Conservation (phyloP, 2,888 invertebrate species). For the Parnassius smintheus region DNA sequence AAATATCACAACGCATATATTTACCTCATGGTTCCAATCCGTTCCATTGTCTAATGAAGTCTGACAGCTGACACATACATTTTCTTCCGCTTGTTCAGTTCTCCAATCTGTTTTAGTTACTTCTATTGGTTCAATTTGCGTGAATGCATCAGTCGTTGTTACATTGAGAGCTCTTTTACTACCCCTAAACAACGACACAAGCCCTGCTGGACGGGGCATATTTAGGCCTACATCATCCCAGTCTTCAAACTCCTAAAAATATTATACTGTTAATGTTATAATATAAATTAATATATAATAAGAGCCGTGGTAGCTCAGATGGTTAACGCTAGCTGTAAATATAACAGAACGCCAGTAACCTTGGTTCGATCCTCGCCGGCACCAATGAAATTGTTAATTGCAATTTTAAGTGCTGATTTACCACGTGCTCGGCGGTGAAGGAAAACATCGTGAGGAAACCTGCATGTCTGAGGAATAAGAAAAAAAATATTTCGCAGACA, state of each 20-base stretch:
- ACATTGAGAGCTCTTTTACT: slow-evolving; percentile 54
- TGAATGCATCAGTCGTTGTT: slow-evolving; percentile 65
- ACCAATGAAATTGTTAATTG: too few relatives aligned
- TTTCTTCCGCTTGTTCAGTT: slow-evolving; percentile 69
- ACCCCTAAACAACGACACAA: slow-evolving; percentile 86
- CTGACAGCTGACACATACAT: slow-evolving; percentile 70
- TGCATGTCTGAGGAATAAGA: too few relatives aligned
- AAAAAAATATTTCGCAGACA: too few relatives aligned
- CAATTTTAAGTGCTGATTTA: too few relatives aligned
- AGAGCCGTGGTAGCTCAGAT: too few relatives aligned
- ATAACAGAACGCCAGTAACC: too few relatives aligned
- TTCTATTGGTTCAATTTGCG: slow-evolving; percentile 67
- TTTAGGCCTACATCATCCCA: slow-evolving; percentile 96
- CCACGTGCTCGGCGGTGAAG: too few relatives aligned
- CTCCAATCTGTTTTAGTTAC: slow-evolving; percentile 59
- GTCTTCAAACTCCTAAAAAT: slow-evolving; percentile 89
- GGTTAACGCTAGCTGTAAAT: too few relatives aligned
- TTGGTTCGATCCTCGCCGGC: too few relatives aligned
- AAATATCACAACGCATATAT: not conserved
- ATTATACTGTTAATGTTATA: not conserved
- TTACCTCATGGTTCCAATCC: slow-evolving; percentile 74
- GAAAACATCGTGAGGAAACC: too few relatives aligned
- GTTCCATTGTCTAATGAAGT: slow-evolving; percentile 57
- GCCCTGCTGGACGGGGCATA: slow-evolving; percentile 88
- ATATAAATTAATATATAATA: too few relatives aligned